Evolutionary conservation across 2,113 vertebrate genomes (phyloP), one percentile per base, ranked within the genome.

Genomic region (Chunga burmeisteri): DNA sequence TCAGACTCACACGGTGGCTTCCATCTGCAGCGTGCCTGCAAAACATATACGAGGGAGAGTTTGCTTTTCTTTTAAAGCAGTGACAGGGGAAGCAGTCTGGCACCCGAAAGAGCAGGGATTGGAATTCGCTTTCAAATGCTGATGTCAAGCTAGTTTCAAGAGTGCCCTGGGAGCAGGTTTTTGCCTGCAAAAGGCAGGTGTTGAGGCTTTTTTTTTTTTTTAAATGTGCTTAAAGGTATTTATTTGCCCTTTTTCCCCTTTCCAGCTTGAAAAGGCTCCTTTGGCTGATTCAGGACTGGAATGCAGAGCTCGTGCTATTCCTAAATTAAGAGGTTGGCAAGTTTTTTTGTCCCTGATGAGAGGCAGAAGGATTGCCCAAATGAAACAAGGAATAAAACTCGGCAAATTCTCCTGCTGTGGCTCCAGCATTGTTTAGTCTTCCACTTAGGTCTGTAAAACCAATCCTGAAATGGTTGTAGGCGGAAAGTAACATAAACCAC

Each of bases 371-470:
- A 95, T 96, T 97, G 96, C 94, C 67, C 92, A 97, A 97, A 93
- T 58, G 96, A 97, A 98, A 96, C 89, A 97, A 95, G 96, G 87
- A 94, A 95, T 95, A 96, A 96, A 93, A 97, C 85, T 87, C 91
- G 66, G 88, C 93, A 94, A 96, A 94, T 97, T 96, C 94, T 97
- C 96, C 94, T 95, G 56, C 95, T 97, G 92, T 79, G 97, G 94
- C 95, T 98, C 84, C 91, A 91, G 94, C 87, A 91, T 97, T 97
- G 97, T 97, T 98, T 97, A 96, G 96, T 97, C 95, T 98, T 97
- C 89, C 93, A 94, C 81, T 96, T 91, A 95, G 91, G 87, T 95
- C 93, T 94, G 80, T 74, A 94, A 95, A 96, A 95, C 95, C 96
- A 97, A 77, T 89, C 91, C 91, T 97, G 94, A 97, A 96, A 97